These are phyloP conservation scores for Arion vulgaris DNA, from an alignment of 1,140 invertebrate genomes.

Conservation along the genomic window DNA sequence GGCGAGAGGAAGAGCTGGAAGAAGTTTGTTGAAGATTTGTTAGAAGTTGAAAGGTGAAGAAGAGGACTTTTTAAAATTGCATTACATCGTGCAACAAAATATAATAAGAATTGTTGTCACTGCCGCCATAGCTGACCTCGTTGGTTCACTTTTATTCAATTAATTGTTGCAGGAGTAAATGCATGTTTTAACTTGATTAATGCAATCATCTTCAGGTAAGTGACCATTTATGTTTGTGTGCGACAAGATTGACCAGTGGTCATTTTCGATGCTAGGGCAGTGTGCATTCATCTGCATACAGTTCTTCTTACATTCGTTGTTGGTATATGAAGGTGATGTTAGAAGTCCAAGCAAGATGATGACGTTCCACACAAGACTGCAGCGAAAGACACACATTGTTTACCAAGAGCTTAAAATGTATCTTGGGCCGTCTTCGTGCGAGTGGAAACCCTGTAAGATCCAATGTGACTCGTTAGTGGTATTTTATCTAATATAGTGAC, in stretches of 20 bases:
- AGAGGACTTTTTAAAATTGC: too few relatives aligned
- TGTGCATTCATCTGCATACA: constrained; percentile 1
- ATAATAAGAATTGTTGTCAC: too few relatives aligned
- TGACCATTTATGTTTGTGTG: not conserved
- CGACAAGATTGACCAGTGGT: not conserved
- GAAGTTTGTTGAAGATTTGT: too few relatives aligned
- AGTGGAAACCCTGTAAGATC: not conserved
- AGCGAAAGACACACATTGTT: not conserved
- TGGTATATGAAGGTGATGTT: not conserved
- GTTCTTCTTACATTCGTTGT: constrained; percentile 6
- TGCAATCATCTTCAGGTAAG: constrained; percentile 16
- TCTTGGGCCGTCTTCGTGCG: too few relatives aligned
- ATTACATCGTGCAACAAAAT: too few relatives aligned
- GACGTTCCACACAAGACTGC: not conserved
- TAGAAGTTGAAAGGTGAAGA: too few relatives aligned
- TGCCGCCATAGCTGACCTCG: too few relatives aligned
- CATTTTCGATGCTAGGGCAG: constrained; percentile 1
- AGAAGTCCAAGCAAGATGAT: not conserved
- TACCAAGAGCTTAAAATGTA: too few relatives aligned
- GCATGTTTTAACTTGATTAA: not conserved
- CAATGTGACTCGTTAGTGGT: not conserved
- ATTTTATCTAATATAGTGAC: too few relatives aligned
- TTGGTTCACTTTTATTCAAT: too few relatives aligned
- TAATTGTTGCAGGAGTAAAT: constrained; percentile 13
- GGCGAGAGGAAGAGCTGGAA: too few relatives aligned